These are phyloP conservation scores for Brachyptera risi DNA, from an alignment of 2,888 invertebrate species.

Conservation along the genomic window DNA sequence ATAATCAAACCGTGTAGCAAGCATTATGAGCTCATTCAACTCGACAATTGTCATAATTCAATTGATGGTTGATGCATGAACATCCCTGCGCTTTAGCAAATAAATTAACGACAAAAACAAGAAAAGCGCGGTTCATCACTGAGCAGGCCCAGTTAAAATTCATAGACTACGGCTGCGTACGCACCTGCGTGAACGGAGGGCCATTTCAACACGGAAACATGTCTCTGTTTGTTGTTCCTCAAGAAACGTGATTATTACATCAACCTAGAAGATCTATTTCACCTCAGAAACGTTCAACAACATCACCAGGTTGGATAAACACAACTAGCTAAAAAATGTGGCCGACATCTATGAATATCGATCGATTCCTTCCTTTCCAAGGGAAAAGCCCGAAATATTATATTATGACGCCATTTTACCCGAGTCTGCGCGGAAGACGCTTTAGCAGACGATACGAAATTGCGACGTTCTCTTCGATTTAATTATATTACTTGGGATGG, in stretches of 20 bases:
- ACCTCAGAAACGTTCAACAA: conserved; percentile 27
- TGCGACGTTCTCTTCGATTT: background rate
- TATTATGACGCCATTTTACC: conserved; percentile 56
- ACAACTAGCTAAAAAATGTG: conserved; percentile 34
- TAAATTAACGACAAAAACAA: conserved; percentile 28
- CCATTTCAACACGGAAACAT: conserved; percentile 39
- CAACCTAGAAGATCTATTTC: conserved; percentile 28
- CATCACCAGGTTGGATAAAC: conserved; percentile 33
- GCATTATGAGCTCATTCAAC: background rate
- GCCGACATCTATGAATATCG: conserved; percentile 52
- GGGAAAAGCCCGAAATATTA: conserved; percentile 46
- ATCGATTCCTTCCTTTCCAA: conserved; percentile 54
- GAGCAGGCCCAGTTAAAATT: conserved; percentile 87
- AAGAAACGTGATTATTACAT: conserved; percentile 29
- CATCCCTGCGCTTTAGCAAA: conserved; percentile 27
- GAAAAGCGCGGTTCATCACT: conserved; percentile 51
- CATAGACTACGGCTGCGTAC: conserved; percentile 91
- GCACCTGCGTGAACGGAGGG: conserved; percentile 78
- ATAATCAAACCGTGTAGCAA: background rate
- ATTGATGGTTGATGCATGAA: conserved; percentile 10
- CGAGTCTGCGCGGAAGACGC: conserved; percentile 60
- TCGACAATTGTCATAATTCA: background rate
- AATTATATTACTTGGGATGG: background rate
- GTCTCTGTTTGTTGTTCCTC: conserved; percentile 33
- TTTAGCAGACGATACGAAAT: conserved; percentile 38